These are phyloP conservation scores for Chaunax sp. DNA, from an alignment of 2,797 vertebrate genomes.

Conservation along the genomic window DNA sequence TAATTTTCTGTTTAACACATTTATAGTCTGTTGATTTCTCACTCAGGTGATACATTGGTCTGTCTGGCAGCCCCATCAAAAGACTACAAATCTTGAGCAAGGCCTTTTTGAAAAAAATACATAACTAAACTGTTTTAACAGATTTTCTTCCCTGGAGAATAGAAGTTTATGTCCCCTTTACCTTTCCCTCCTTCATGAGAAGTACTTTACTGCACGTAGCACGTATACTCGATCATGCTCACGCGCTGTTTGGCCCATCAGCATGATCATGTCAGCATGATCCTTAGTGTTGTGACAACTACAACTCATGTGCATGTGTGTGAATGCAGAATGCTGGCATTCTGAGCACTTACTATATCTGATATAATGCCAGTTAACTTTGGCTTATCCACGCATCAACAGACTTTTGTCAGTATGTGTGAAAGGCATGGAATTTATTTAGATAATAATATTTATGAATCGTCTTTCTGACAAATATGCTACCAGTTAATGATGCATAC, in stretches of 20 bases:
- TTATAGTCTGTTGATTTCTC: too few species aligned
- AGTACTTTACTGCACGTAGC: constrained; percentile 3
- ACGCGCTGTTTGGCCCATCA: constrained; percentile 48
- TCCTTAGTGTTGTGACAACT: constrained; percentile 47
- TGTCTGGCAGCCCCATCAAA: neutral
- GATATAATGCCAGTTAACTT: constrained; percentile 39
- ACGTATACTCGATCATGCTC: constrained; percentile 24
- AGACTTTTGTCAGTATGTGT: constrained; percentile 15
- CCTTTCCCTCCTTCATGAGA: constrained; percentile 11
- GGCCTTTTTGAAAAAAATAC: too few species aligned
- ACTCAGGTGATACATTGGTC: too few species aligned
- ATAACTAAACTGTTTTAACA: too few species aligned
- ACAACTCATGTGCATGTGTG: constrained; percentile 23
- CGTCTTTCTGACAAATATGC: neutral
- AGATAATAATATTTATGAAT: constrained; percentile 1
- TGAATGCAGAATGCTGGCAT: constrained; percentile 15
- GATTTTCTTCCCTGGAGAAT: too few species aligned
- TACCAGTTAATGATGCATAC: neutral
- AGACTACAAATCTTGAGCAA: neutral
- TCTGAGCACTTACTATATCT: constrained; percentile 27
- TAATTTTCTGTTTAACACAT: too few species aligned
- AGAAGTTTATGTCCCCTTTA: neutral
- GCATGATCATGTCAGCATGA: constrained; percentile 38
- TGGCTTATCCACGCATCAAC: constrained; percentile 22
- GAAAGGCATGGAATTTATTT: constrained; percentile 14